phyloP scores from a whole-genome alignment of 2,113 vertebrate genomes.

The Misgurnus anguillicaudatus region DNA sequence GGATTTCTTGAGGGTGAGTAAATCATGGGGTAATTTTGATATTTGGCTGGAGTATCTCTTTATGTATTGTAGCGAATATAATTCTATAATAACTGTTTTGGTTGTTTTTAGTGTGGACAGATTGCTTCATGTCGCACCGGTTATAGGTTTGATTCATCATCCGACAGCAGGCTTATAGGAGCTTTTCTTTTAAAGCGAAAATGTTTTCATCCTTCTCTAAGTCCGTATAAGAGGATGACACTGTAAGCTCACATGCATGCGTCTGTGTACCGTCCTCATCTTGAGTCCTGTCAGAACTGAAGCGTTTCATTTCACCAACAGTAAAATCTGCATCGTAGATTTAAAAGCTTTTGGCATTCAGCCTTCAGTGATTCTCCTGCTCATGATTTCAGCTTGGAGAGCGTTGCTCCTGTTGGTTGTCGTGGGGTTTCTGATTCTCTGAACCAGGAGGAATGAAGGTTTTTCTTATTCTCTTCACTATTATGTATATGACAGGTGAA shows the following conservation, averaged over 20 bases:
- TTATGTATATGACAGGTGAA: slow-evolving; percentile 38
- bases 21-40: no score
- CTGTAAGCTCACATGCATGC: neutral
- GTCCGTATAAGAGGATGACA: neutral
- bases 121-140: neutral
- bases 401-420: neutral
- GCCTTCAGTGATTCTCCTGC: slow-evolving; percentile 43
- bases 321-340: slow-evolving; percentile 54
- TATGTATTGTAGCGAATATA: no score
- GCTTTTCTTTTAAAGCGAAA: slow-evolving; percentile 1
- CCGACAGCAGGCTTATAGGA: slow-evolving; percentile 17
- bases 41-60: no score
- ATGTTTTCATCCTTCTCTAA: neutral
- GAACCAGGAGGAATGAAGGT: neutral
- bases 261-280: neutral
- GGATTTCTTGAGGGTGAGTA: no score
- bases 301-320: slow-evolving; percentile 2
- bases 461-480: neutral
- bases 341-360: slow-evolving; percentile 42
- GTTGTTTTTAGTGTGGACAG: neutral
- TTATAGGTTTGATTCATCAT: neutral
- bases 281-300: neutral
- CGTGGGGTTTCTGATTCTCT: neutral
- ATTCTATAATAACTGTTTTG: no score
- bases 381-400: slow-evolving; percentile 6